These are phyloP conservation scores for Pammene aurita DNA, from an alignment of 2,888 invertebrate species.

Conservation along the genomic window DNA sequence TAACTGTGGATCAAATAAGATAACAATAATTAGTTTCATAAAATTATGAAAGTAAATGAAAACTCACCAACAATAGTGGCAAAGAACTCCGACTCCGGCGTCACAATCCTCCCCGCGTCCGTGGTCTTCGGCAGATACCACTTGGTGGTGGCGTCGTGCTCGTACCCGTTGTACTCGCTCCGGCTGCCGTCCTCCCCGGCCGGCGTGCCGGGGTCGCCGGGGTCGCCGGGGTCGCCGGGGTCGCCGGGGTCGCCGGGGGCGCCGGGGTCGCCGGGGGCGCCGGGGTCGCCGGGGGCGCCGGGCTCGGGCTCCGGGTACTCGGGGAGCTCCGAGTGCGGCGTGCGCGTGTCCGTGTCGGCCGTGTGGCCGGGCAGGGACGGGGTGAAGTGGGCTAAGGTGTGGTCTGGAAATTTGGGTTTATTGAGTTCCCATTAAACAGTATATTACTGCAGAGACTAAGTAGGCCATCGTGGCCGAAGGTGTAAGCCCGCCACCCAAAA, in stretches of 20 bases:
- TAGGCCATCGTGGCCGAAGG: too few species aligned
- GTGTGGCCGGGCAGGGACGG: constrained; percentile 65
- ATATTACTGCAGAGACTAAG: too few species aligned
- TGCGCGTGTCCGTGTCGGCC: constrained; percentile 68
- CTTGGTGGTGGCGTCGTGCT: constrained; percentile 73
- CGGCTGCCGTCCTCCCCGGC: constrained; percentile 44
- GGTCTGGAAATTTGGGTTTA: constrained; percentile 60
- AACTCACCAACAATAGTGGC: constrained; percentile 77
- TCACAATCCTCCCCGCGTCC: constrained; percentile 71
- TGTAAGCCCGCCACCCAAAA: too few species aligned
- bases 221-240: constrained; percentile 67
- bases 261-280: constrained; percentile 75
- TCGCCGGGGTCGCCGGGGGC: constrained; percentile 71
- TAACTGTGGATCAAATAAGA: too few species aligned
- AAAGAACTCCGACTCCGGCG: constrained; percentile 77
- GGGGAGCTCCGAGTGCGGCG: constrained; percentile 79
- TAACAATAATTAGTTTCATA: too few species aligned
- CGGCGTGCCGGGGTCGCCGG: constrained; percentile 67
- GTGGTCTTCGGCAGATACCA: constrained; percentile 79
- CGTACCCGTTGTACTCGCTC: constrained; percentile 71
- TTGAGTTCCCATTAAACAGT: not conserved
- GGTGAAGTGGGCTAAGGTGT: constrained; percentile 67
- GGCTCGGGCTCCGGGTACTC: constrained; percentile 71
- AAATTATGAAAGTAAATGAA: not conserved
- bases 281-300: constrained; percentile 66